Conservation (phyloP, 2,797 vertebrate species). For the Silurus aristotelis region DNA sequence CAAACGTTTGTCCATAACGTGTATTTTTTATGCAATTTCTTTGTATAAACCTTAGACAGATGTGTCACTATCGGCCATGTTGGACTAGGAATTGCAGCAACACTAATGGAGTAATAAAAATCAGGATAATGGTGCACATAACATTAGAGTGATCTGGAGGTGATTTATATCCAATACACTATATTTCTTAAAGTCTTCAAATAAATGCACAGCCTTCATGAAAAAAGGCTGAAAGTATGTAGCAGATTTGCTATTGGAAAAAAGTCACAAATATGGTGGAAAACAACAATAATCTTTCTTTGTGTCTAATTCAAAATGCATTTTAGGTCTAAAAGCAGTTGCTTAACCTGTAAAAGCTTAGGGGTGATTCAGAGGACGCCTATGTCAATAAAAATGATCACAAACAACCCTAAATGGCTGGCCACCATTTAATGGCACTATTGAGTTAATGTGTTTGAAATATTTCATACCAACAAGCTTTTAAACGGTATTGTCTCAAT, state of each 20-base stretch:
- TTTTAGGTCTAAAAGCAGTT: not conserved
- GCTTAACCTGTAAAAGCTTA: conserved; percentile 4
- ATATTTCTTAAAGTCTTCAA: not conserved
- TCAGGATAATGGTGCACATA: not conserved
- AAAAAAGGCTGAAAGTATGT: not conserved
- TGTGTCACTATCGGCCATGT: no score
- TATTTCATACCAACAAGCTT: conserved; percentile 22
- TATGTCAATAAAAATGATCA: conserved; percentile 5
- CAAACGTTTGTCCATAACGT: no score
- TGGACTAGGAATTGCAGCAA: not conserved
- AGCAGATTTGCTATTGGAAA: no score
- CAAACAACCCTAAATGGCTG: not conserved
- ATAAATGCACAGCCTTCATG: not conserved
- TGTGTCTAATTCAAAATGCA: not conserved
- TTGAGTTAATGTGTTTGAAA: conserved; percentile 23
- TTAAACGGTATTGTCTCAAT: conserved; percentile 18
- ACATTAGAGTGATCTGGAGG: not conserved
- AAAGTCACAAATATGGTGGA: not conserved
- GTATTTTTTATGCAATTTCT: not conserved
- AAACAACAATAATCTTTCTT: not conserved
- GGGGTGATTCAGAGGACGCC: conserved; percentile 12
- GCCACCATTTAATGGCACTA: conserved; percentile 12
- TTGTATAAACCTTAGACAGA: not conserved
- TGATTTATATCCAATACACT: not conserved
- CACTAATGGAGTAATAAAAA: not conserved